Evolutionary conservation across 2,888 invertebrate genomes (phyloP), one percentile per base, ranked within the genome.

Genomic region (Microchrysa polita): DNA sequence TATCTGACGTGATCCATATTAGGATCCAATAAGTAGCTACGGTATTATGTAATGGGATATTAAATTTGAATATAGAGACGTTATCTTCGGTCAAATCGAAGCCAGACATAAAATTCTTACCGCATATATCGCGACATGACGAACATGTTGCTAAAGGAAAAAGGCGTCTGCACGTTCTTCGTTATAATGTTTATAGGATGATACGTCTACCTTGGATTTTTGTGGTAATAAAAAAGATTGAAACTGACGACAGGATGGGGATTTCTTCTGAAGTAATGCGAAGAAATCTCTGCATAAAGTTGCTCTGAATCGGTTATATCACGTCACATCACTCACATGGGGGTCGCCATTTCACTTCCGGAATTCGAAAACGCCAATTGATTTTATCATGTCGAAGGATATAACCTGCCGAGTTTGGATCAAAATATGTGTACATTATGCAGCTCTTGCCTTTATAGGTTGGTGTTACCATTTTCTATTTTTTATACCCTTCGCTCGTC

Each of bases 1-100:
- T 69, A 57, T 69, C 69, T 69, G 55, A 69, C 20, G 42, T 55
- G 55, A 69, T 69, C 55, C 69, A 55, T 69, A 69, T 69, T 69
- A 55, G 57, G 57, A 69, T 69, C 69, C 69, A 69, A 69, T 69
- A 69, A 69, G 55, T 69, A 69, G 40, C 18, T 18, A 52, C n/a
- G 53, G 59, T 69, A 69, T 69, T 57, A 23, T 57, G 55, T 55
- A 69, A 55, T 34, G 40, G 34, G 69, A 55, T 69, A 69, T 55
- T 69, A 57, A 69, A 69, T 69, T 69, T 69, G 69, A 69, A 69
- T 57, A 69, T 22, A 42, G 34, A 55, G 34, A 55, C 40, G 69
- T 34, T 57, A 40, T 69, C 53, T 57, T 40, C 12, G 40, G 69
- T 20, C 52, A 22, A 69, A 40, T 53, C 18, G 14, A 34, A 9